Conservation (phyloP, 2,888 invertebrate species). For the Oscheius sp. region DNA sequence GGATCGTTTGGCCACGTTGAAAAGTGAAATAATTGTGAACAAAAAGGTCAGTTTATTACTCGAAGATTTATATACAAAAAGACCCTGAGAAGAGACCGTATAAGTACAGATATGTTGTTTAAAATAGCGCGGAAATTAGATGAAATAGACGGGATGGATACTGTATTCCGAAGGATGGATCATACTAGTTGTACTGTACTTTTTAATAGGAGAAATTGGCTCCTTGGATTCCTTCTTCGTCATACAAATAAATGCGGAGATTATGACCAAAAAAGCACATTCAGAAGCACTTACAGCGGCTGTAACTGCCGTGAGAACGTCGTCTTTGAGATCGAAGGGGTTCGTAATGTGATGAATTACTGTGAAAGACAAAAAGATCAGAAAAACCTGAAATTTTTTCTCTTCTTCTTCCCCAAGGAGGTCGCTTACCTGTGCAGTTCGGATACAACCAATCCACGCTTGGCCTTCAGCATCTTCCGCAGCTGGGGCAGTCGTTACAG, state of each 20-base stretch:
- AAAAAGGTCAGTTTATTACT: constrained; percentile 78
- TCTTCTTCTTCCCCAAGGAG: background rate
- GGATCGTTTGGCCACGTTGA: constrained; percentile 82
- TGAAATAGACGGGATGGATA: constrained; percentile 23
- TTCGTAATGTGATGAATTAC: constrained; percentile 27
- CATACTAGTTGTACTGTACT: background rate
- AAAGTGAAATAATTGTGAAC: constrained; percentile 96
- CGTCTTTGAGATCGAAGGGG: background rate
- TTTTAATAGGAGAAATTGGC: background rate
- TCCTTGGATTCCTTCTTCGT: background rate
- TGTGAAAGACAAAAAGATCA: constrained; percentile 15
- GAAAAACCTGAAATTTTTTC: constrained; percentile 4
- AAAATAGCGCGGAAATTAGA: background rate
- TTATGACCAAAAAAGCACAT: constrained; percentile 8
- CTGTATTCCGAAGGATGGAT: background rate
- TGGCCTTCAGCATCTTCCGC: background rate
- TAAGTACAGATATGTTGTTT: background rate
- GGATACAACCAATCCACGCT: background rate
- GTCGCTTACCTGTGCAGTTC: background rate
- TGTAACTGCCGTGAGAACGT: background rate
- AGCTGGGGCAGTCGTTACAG: background rate
- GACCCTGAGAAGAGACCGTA: background rate
- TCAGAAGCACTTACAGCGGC: constrained; percentile 13
- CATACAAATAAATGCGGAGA: constrained; percentile 12
- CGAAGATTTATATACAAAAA: no score